Evolutionary conservation across 2,113 vertebrate species (phyloP).

Genomic region (Lophura nycthemera): DNA sequence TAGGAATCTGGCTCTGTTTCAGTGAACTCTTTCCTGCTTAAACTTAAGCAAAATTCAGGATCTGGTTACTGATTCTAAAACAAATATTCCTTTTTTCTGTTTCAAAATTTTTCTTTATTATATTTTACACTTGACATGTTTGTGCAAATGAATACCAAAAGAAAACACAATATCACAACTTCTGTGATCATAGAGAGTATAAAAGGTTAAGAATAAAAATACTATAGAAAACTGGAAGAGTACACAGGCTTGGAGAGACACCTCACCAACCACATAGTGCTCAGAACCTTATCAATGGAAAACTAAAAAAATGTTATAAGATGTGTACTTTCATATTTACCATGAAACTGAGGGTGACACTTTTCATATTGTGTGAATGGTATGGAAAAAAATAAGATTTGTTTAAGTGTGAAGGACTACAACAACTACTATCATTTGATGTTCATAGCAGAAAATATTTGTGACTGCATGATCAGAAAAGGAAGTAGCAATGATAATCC

Average conservation of each 20-base stretch:
- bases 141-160: conserved; percentile 16
- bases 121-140: background rate
- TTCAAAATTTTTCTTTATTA: conserved; percentile 6
- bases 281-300: background rate
- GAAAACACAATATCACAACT: background rate
- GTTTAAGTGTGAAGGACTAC: background rate
- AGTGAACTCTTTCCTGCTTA: background rate
- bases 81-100: background rate
- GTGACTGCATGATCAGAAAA: background rate
- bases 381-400: background rate
- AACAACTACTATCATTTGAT: background rate
- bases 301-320: background rate
- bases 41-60: conserved; percentile 1
- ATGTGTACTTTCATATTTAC: background rate
- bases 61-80: conserved; percentile 35
- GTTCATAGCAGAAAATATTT: background rate
- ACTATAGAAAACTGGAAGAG: background rate
- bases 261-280: background rate
- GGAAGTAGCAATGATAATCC: background rate
- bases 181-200: background rate
- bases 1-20: background rate
- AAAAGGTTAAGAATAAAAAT: conserved; percentile 8
- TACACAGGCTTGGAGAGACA: background rate
- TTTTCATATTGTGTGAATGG: background rate
- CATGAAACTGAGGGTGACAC: background rate